phyloP scores from a whole-genome alignment of 2,113 vertebrate genomes.

The Rhodinocichla rosea region DNA sequence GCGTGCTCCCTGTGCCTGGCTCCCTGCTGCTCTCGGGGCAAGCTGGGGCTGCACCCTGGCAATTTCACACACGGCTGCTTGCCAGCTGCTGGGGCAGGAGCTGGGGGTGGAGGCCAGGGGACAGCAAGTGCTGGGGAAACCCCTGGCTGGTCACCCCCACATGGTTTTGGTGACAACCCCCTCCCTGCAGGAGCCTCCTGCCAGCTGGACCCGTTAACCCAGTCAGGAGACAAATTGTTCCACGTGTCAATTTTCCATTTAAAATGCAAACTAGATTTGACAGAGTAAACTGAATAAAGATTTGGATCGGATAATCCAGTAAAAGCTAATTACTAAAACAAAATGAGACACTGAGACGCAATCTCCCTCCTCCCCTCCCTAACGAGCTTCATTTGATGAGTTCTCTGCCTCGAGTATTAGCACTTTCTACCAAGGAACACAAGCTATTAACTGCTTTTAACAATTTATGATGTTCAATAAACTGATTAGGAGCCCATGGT shows the following conservation, averaged over 20 bases:
- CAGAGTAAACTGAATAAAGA: constrained; percentile 80
- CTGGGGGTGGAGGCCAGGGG: background rate
- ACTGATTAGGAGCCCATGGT: constrained; percentile 74
- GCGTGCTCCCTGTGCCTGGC: background rate
- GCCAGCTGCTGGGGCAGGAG: background rate
- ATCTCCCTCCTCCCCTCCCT: constrained; percentile 50
- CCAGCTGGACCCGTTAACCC: constrained; percentile 62
- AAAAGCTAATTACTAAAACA: constrained; percentile 81
- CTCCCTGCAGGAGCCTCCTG: background rate
- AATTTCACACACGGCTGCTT: background rate
- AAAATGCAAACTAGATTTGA: constrained; percentile 85
- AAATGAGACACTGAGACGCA: constrained; percentile 73
- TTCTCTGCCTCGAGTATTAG: constrained; percentile 68
- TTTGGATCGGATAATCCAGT: constrained; percentile 82
- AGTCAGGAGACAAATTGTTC: constrained; percentile 78
- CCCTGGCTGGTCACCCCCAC: fast-evolving
- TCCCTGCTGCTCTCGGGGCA: background rate
- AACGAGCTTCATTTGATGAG: constrained; percentile 68
- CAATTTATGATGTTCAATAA: constrained; percentile 88
- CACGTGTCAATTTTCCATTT: constrained; percentile 81
- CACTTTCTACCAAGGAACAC: constrained; percentile 67
- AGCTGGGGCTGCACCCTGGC: fast-evolving
- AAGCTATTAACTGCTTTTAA: constrained; percentile 79
- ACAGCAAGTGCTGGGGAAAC: background rate
- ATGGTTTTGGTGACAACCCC: background rate